phyloP scores from a whole-genome alignment of 2,113 vertebrate genomes.

The Grammomys dolichurus region DNA sequence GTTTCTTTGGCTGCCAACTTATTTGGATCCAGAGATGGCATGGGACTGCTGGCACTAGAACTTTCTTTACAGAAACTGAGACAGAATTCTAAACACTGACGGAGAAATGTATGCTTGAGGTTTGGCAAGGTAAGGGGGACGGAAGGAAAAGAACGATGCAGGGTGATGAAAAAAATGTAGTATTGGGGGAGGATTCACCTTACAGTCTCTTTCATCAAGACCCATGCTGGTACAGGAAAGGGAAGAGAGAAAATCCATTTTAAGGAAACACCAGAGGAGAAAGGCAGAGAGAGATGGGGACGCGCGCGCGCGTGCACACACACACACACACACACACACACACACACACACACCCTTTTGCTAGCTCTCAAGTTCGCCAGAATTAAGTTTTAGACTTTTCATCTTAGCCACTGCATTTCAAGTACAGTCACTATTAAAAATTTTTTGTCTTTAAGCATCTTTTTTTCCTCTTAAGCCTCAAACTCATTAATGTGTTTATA shows the following conservation, averaged over 20 bases:
- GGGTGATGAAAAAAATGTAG: not conserved
- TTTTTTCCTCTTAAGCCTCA: not conserved
- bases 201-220: not conserved
- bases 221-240: not conserved
- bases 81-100: slow-evolving; percentile 59
- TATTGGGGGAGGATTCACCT: not conserved
- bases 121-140: slow-evolving; percentile 24
- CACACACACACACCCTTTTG: not conserved
- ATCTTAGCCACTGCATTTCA: slow-evolving; percentile 27
- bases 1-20: slow-evolving; percentile 61
- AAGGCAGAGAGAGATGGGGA: not conserved
- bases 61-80: slow-evolving; percentile 55
- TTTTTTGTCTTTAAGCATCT: slow-evolving; percentile 4
- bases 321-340: too few species aligned
- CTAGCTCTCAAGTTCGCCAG: not conserved
- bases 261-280: not conserved
- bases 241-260: not conserved
- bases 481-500: not conserved
- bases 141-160: not conserved
- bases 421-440: not conserved
- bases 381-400: slow-evolving; percentile 41
- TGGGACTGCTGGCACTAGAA: slow-evolving; percentile 54
- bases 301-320: too few species aligned
- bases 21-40: slow-evolving; percentile 54
- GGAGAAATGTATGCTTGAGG: slow-evolving; percentile 28